Percentiles rank a stretch among this genome's conserved stretches.
These are phyloP conservation scores for Trematocara variabile DNA, from an alignment of 2,113 vertebrate genomes.

Conservation along the genomic window DNA sequence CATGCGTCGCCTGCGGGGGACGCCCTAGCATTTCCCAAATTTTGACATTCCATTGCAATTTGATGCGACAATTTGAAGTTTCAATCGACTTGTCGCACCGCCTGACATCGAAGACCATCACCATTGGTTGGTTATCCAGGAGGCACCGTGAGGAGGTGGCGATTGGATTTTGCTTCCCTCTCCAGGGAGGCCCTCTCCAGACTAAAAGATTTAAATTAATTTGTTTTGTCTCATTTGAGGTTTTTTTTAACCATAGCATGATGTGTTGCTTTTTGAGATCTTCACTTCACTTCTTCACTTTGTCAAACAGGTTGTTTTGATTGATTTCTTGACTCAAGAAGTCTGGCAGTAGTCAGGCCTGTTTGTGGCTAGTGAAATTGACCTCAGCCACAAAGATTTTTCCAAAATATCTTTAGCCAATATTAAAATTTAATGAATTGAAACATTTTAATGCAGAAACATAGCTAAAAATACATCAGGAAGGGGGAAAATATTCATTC, in stretches of 20 bases:
- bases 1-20: background rate
- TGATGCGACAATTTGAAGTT: fast-evolving
- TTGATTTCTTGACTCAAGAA: background rate
- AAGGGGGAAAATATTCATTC: background rate
- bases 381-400: background rate
- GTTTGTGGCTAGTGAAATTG: background rate
- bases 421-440: background rate
- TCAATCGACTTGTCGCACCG: fast-evolving
- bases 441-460: background rate
- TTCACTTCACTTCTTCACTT: background rate
- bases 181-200: background rate
- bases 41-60: background rate
- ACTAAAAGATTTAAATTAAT: background rate
- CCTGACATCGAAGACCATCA: background rate
- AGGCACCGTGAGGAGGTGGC: background rate
- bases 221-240: fast-evolving
- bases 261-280: background rate
- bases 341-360: background rate
- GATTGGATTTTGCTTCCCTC: background rate
- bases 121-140: background rate
- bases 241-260: background rate
- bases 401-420: background rate
- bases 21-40: background rate
- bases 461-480: background rate
- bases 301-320: background rate